Base-by-base conservation (phyloP, 2,113 vertebrate species). In the Crypturellus undulatus region DNA sequence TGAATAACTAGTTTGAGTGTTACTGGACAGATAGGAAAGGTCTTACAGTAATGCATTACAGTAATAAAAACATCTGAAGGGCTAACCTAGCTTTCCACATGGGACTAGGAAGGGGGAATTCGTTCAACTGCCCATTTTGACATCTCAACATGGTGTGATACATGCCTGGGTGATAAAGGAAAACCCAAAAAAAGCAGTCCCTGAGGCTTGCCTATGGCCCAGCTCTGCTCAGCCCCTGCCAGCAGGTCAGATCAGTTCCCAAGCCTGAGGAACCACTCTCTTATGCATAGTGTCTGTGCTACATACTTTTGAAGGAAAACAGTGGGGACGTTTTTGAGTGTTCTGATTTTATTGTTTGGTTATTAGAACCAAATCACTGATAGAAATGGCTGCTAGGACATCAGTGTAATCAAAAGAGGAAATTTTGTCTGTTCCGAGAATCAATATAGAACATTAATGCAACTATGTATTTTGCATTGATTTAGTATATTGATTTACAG, bases 181-280 rank as follows among this genome's bases (percentile, higher is more conserved):
- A 32, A 10, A 34, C 40, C 45, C 19, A 36, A 63, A 87, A 87
- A 19, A 3, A 3, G 17, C 11, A 75, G n/a, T 32, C n/a, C 1
- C 2, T 4, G 2, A 11, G 26, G n/a, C 36, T 28, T 67, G 51
- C 10, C 19, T 32, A 24, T 19, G 56, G 42, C 9, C 52, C 38
- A 1, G 30, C 72, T 70, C 63, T 73, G 40, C 32, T 6, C n/a
- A 80, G 59, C 2, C 26, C 51, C 20, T 60, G 34, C 2, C 43
- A 51, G 36, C 40, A 24, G 36, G 21, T 69, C 8, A 2, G 19
- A 93, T 52, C 16, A 2, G 12, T 86, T 83, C 52, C 32, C 64
- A 28, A 42, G 22, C 0, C 0, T 42, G 47, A 91, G 20, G 43
- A 73, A 40, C 9, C 10, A 52, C 15, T 70, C 14, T 22, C 60